Evolutionary conservation across 1,140 invertebrate species (phyloP).

Genomic region (Gryon sp.): DNA sequence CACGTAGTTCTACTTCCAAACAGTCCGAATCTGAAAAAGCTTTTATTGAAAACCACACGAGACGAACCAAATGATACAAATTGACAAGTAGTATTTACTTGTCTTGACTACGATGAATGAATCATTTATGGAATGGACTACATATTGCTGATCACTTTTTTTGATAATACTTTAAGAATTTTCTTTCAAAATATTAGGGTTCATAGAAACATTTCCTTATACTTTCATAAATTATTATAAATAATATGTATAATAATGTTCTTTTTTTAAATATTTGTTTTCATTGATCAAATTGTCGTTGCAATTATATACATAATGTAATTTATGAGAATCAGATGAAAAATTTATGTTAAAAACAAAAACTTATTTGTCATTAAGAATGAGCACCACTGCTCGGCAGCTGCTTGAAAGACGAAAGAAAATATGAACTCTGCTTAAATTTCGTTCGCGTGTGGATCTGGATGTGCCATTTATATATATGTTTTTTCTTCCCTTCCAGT

Average conservation of each 20-base stretch:
- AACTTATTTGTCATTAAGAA: background rate
- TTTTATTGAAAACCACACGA: conserved; percentile 29
- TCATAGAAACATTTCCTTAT: no score
- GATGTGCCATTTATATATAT: conserved; percentile 54
- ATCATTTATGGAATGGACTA: no score
- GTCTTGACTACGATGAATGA: conserved; percentile 10
- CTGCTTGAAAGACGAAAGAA: conserved; percentile 61
- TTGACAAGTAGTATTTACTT: conserved; percentile 39
- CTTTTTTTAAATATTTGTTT: no score
- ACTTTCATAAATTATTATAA: no score
- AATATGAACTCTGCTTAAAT: conserved; percentile 64
- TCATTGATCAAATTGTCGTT: no score
- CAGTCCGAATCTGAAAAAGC: conserved; percentile 54
- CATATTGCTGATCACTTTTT: no score
- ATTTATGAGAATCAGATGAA: no score
- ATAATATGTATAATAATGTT: no score
- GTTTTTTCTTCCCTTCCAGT: conserved; percentile 38
- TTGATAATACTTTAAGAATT: no score
- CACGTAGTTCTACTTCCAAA: conserved; percentile 22
- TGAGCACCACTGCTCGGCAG: conserved; percentile 65
- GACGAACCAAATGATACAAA: conserved; percentile 47
- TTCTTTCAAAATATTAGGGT: no score
- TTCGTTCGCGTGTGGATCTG: conserved; percentile 62
- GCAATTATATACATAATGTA: no score
- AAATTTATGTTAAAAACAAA: conserved; percentile 5